A percentile compares a stretch with the other conserved stretches of the same genome.
These are phyloP conservation scores for Apeltes quadracus DNA, from an alignment of 2,113 vertebrate species.

Conservation along the genomic window DNA sequence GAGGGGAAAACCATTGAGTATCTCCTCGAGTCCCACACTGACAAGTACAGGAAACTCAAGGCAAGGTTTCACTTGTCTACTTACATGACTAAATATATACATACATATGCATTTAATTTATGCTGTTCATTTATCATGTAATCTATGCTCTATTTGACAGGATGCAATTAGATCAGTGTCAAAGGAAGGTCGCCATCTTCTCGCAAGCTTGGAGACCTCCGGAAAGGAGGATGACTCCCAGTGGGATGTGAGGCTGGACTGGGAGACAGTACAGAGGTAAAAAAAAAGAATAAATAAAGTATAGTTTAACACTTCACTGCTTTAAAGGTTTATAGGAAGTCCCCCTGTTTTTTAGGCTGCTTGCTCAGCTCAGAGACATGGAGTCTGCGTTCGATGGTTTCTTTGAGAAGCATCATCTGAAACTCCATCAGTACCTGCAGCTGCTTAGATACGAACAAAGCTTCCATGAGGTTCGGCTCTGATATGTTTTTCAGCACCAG, in stretches of 20 bases:
- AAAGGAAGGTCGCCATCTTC: slow-evolving; percentile 89
- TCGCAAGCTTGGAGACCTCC: slow-evolving; percentile 87
- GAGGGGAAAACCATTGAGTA: slow-evolving; percentile 85
- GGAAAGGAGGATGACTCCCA: slow-evolving; percentile 69
- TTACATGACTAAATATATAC: too few species aligned
- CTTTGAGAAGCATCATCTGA: slow-evolving; percentile 97
- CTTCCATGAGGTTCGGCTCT: slow-evolving; percentile 87
- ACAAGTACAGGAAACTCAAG: slow-evolving; percentile 92
- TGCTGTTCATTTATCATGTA: neutral
- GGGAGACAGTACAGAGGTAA: slow-evolving; percentile 93
- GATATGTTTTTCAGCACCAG: neutral
- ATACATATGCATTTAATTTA: neutral
- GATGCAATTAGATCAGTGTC: slow-evolving; percentile 90
- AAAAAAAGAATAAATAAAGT: slow-evolving; percentile 3
- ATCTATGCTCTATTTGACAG: slow-evolving; percentile 67
- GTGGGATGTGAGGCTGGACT: slow-evolving; percentile 86
- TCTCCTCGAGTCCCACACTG: slow-evolving; percentile 85
- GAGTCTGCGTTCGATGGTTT: slow-evolving; percentile 97
- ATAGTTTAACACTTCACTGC: neutral
- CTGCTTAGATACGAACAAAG: slow-evolving; percentile 92
- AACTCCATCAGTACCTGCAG: slow-evolving; percentile 94
- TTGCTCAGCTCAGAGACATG: slow-evolving; percentile 93
- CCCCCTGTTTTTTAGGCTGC: slow-evolving; percentile 81
- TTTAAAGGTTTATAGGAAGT: neutral
- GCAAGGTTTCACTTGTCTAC: slow-evolving; percentile 63